Evolutionary conservation across 2,888 invertebrate species (phyloP).

Genomic region (Serripes groenlandicus): DNA sequence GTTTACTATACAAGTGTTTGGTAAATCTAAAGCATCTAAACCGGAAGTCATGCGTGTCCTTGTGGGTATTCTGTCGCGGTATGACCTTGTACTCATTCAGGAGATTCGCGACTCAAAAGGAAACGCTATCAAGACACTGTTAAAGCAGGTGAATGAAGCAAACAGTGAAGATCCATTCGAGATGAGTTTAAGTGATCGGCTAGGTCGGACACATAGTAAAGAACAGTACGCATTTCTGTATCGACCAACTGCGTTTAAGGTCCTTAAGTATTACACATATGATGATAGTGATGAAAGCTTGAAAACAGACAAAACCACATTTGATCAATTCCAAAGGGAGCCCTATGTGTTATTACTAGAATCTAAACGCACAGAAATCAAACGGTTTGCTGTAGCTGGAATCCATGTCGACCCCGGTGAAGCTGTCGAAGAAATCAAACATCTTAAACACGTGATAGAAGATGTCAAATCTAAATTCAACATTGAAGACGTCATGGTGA

Average conservation of each 20-base stretch:
- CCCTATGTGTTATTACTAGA: conserved; percentile 73
- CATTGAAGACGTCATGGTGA: conserved; percentile 68
- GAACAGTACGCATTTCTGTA: conserved; percentile 82
- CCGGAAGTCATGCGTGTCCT: conserved; percentile 37
- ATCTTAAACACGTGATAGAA: conserved; percentile 68
- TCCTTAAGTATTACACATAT: conserved; percentile 33
- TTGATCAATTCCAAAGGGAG: conserved; percentile 73
- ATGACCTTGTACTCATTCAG: conserved; percentile 79
- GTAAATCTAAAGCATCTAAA: conserved; percentile 39
- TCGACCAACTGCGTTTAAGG: conserved; percentile 60
- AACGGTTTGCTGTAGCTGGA: conserved; percentile 72
- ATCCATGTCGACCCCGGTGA: conserved; percentile 75
- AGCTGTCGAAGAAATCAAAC: conserved; percentile 74
- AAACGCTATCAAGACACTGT: conserved; percentile 65
- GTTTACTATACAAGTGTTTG: conserved; percentile 57
- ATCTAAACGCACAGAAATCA: conserved; percentile 54
- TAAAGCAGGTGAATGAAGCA: conserved; percentile 55
- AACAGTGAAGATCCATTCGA: conserved; percentile 31
- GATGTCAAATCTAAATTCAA: conserved; percentile 59
- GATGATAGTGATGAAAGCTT: conserved; percentile 43
- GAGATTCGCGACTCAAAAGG: conserved; percentile 77
- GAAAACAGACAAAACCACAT: conserved; percentile 10
- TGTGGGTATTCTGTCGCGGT: conserved; percentile 72
- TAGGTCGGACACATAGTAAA: conserved; percentile 75
- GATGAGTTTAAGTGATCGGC: conserved; percentile 73